Percentiles rank a stretch among this genome's conserved stretches.
Evolutionary conservation across 2,888 invertebrate genomes (phyloP).

Genomic region (Xylophagus ater): DNA sequence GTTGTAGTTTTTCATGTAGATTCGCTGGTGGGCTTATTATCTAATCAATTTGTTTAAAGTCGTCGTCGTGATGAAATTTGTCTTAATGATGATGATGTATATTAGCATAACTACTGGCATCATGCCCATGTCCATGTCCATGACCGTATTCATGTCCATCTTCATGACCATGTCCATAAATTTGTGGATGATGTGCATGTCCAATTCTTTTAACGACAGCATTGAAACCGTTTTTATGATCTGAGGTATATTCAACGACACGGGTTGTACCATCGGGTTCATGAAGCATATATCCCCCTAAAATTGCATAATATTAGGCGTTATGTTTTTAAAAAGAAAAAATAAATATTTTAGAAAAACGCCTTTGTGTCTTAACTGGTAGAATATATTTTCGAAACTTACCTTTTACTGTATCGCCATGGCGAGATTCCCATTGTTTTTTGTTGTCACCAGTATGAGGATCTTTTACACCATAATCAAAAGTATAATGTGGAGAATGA

Average conservation of each 20-base stretch:
- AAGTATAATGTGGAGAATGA: slow-evolving; percentile 40
- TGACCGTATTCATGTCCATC: slow-evolving; percentile 6
- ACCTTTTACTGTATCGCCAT: slow-evolving; percentile 43
- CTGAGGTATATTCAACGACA: slow-evolving; percentile 41
- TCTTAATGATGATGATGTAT: too few species aligned
- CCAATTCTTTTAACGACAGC: slow-evolving; percentile 42
- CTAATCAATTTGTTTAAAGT: too few species aligned
- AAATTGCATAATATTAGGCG: not conserved
- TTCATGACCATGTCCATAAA: slow-evolving; percentile 14
- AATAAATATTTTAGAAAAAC: not conserved
- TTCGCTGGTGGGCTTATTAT: too few species aligned
- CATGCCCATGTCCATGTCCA: slow-evolving; percentile 1
- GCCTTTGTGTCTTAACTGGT: not conserved
- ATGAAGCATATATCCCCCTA: slow-evolving; percentile 40
- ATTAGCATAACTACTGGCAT: slow-evolving; percentile 11
- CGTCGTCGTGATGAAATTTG: too few species aligned
- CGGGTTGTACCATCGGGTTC: slow-evolving; percentile 43
- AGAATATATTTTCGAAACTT: not conserved
- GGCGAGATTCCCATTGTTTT: slow-evolving; percentile 42
- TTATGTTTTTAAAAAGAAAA: not conserved
- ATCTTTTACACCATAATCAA: slow-evolving; percentile 42
- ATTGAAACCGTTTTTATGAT: slow-evolving; percentile 42
- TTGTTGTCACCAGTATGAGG: slow-evolving; percentile 41
- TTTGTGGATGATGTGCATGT: slow-evolving; percentile 31
- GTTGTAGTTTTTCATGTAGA: too few species aligned